A percentile compares a stretch with the other conserved stretches of the same genome.
phyloP scores from a whole-genome alignment of 2,888 invertebrate species.

The Aricia artaxerxes region DNA sequence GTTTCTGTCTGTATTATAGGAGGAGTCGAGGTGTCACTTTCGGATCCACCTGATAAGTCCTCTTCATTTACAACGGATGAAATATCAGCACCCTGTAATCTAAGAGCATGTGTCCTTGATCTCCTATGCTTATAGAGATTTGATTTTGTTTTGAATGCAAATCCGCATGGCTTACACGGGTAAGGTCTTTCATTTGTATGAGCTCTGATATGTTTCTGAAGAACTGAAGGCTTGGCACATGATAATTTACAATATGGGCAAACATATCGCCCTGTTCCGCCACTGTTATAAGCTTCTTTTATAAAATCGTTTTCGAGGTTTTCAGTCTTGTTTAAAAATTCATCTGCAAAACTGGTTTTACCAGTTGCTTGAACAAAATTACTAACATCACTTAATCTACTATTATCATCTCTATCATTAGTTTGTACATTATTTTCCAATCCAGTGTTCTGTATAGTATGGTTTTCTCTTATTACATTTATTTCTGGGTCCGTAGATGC shows the following conservation, averaged over 20 bases:
- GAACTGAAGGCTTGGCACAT: constrained; percentile 95
- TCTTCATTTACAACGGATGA: constrained; percentile 78
- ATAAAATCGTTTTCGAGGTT: constrained; percentile 77
- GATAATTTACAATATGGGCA: constrained; percentile 93
- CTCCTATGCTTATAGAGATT: constrained; percentile 95
- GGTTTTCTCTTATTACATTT: constrained; percentile 66
- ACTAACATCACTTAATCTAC: constrained; percentile 75
- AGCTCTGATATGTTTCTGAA: constrained; percentile 95
- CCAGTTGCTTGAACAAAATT: constrained; percentile 74
- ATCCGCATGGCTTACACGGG: constrained; percentile 93
- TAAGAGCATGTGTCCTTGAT: constrained; percentile 85
- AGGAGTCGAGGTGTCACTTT: constrained; percentile 78
- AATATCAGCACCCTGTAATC: constrained; percentile 82
- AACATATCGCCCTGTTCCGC: constrained; percentile 85
- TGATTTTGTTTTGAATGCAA: constrained; percentile 96
- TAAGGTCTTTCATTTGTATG: constrained; percentile 96
- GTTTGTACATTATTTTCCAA: constrained; percentile 77
- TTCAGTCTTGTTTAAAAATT: constrained; percentile 79
- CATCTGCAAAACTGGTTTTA: constrained; percentile 77
- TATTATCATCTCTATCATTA: constrained; percentile 73
- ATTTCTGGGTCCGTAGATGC: constrained; percentile 73
- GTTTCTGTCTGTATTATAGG: constrained; percentile 66
- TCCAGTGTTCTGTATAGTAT: constrained; percentile 55
- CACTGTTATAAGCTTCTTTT: constrained; percentile 66
- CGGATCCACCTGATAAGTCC: constrained; percentile 80